Base-by-base conservation (phyloP, 2,113 vertebrate genomes). In the Phaethon lepturus region DNA sequence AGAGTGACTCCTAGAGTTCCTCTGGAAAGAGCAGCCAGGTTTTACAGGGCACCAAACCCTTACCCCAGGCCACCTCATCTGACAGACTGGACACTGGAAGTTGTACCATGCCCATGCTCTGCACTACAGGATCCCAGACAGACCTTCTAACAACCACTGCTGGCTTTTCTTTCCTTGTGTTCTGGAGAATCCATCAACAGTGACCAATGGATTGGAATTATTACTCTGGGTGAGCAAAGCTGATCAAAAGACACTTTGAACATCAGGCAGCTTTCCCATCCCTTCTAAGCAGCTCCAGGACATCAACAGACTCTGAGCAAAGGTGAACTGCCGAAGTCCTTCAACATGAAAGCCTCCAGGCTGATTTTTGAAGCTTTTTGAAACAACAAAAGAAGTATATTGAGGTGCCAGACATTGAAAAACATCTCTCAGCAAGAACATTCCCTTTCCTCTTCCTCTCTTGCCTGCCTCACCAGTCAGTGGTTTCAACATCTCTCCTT, bases 91-190 rank as follows among this genome's bases (percentile, higher is more conserved):
- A 35, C 22, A 68, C 25, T 28, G 24, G 10, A 35, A 74, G 49
- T 64, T 1, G 0, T 35, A 16, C 10, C 17, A 11, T 9, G 3
- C 4, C 40, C 1, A 1, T 31, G 6, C 2, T 49, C 23, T 2
- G 7, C 33, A 3, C 5, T n/a, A 29, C 1, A 2, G 29, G 58
- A 58, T 79, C 9, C 45, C 33, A 79, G 8, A 0, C 25, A 44
- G 55, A 63, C 4, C 23, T 8, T 49, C 49, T 64, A 38, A 56
- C 14, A 56, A 26, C 10, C 6, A n/a, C 25, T 53, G n/a, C 17
- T 31, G 38, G 3, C 5, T 82, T 60, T 79, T 85, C 66, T 50
- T 69, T 47, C 31, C 15, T 44, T 38, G 10, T 62, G 66, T 38
- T 58, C 69, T 69, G 44, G 40, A 56, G 33, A 89, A 67, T 31